Base-by-base conservation (phyloP, 2,113 vertebrate genomes). In the Vireo altiloquus region DNA sequence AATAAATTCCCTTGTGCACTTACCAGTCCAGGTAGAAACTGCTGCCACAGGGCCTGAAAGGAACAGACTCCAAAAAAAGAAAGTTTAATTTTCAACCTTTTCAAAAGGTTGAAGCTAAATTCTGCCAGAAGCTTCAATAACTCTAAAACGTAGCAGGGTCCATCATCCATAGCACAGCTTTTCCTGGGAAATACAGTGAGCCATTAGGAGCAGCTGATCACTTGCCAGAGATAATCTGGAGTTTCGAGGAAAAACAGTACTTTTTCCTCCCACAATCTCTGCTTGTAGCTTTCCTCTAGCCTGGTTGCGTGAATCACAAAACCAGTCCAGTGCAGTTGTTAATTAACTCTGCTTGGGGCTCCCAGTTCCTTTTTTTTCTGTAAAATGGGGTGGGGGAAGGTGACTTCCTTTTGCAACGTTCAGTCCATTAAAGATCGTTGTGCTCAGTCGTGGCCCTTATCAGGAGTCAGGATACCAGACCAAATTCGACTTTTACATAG, bases 351-450 rank as follows among this genome's bases (percentile, higher is more conserved):
- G 69, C 47, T 79, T 88, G 69, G 95, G 97, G 95, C 87, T 94
- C 96, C 92, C 82, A 84, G 97, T 98, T 98, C 97, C 98, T 91
- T 97, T 98, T 97, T 81, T 95, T 80, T 89, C 92, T 87, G 75
- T 42, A 42, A 75, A 87, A 83, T 76, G 81, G 53, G 52, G 79
- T 85, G 83, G 76, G 69, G 90, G 91, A 97, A 96, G 95, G 92
- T 63, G 56, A 94, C 90, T 93, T 94, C 96, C 94, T 95, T 96
- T 76, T 94, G 72, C 83, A 96, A 94, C 88, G 80, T 92, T 96
- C 96, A 68, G 54, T n/a, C 35, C 79, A 81, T 75, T 90, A 25
- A 37, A 78, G 93, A 89, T 89, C 15, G 13, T 52, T 93, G 89
- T 54, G 89, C 83, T 82, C 65, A 11, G 71, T 10, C 30, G 8